Evolutionary conservation across 2,888 invertebrate genomes (phyloP).

Genomic region (Argynnis bischoffii): DNA sequence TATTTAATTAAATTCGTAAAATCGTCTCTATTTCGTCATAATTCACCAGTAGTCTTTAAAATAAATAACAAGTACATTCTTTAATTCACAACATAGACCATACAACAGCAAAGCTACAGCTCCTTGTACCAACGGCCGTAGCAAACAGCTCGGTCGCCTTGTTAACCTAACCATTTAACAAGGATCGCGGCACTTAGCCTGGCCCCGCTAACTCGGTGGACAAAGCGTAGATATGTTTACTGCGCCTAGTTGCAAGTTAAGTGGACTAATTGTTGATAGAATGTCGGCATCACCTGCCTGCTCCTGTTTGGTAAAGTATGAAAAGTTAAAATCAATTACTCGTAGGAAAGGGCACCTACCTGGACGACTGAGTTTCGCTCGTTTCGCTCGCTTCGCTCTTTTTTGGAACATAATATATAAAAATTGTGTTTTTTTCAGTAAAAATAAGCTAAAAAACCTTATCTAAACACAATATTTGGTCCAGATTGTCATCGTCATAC

Average conservation of each 20-base stretch:
- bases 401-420: too few species aligned
- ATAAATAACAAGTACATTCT: background rate
- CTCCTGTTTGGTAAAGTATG: conserved; percentile 19
- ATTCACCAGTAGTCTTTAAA: background rate
- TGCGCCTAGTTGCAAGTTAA: conserved; percentile 75
- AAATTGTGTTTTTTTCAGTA: too few species aligned
- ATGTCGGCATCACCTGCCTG: conserved; percentile 54
- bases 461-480: too few species aligned
- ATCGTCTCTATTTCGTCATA: background rate
- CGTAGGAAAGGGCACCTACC: too few species aligned
- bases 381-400: too few species aligned
- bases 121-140: conserved; percentile 23
- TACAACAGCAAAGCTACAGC: conserved; percentile 5
- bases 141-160: conserved; percentile 69
- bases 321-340: background rate
- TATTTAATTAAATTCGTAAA: too few species aligned
- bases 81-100: background rate
- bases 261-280: conserved; percentile 76
- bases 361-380: too few species aligned
- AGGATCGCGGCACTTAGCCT: conserved; percentile 79
- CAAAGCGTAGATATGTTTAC: conserved; percentile 76
- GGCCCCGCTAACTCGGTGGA: conserved; percentile 66
- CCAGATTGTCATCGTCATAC: too few species aligned
- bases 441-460: too few species aligned
- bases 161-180: conserved; percentile 79